Conservation (phyloP, 2,113 vertebrate species). For the Tragelaphus buxtoni region DNA sequence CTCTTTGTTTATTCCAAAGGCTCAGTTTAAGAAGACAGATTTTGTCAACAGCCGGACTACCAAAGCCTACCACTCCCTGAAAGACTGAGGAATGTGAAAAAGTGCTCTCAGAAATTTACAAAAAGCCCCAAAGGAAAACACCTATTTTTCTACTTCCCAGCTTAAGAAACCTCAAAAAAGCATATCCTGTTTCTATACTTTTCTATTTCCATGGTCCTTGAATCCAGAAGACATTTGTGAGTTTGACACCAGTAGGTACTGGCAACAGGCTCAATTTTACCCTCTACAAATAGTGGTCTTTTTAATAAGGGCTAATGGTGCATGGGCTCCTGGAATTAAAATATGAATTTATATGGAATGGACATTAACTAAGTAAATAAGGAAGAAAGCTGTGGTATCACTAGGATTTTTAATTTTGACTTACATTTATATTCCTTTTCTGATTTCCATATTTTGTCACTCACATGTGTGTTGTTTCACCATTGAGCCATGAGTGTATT, state of each 20-base stretch:
- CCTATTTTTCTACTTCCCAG: slow-evolving; percentile 65
- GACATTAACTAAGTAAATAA: neutral
- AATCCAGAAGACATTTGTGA: neutral
- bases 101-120: neutral
- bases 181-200: slow-evolving; percentile 48
- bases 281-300: neutral
- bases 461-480: neutral
- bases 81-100: slow-evolving; percentile 71
- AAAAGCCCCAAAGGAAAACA: slow-evolving; percentile 34
- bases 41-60: slow-evolving; percentile 89
- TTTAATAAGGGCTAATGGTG: neutral
- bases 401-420: neutral
- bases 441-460: neutral
- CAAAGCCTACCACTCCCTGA: slow-evolving; percentile 85
- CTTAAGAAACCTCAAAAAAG: neutral
- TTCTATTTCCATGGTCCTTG: slow-evolving; percentile 2
- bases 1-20: slow-evolving; percentile 80
- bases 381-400: neutral
- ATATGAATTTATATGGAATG: neutral
- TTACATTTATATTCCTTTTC: neutral
- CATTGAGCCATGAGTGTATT: neutral
- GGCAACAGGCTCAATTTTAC: neutral
- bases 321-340: neutral
- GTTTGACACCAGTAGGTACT: neutral
- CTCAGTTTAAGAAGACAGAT: slow-evolving; percentile 88